Evolutionary conservation across 2,888 invertebrate genomes (phyloP), one percentile per base, ranked within the genome.

Genomic region (Netelia melanura): DNA sequence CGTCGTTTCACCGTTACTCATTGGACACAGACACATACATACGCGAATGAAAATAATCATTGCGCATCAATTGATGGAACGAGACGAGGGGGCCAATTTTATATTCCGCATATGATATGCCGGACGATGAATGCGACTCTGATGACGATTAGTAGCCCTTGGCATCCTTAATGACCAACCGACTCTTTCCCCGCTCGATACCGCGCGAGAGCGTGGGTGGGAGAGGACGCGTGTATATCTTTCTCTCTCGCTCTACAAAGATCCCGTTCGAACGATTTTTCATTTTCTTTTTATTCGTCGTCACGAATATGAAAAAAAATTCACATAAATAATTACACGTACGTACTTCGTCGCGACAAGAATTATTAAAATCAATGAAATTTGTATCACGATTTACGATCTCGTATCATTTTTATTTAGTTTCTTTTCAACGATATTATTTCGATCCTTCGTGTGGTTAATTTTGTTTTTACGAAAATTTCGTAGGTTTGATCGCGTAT

Each of bases 131-230:
- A 91, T 91, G 90, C 89, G 89, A 88, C 89, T 89, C 91, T 91
- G 90, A 91, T 91, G 91, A 91, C 91, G 91, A 91, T 90, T 91
- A 91, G 91, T 90, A 89, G 91, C 90, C 89, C 89, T 88, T 86
- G 89, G 90, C 90, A 89, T 84, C 81, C 87, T 86, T 89, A 88
- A 89, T 88, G 88, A 89, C 81, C 82, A 79, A 70, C 83, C 83
- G 52, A 75, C 75, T 44, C 74, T 38, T n/a, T 30, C 21, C 68
- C 43, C 83, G 21, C 77, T 70, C 79, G 58, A 38, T 23, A n/a
- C 5, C 61, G 61, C 21, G 61, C 25, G n/a, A 17, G 43, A 38
- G 70, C 70, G 78, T 78, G 78, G 78, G 78, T 61, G 58, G 0
- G 30, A 30, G 30, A 3, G 30, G 3, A 3, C 2, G 30, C 30